Evolutionary conservation across 2,888 invertebrate genomes (phyloP).

Genomic region (Cryptus armator): DNA sequence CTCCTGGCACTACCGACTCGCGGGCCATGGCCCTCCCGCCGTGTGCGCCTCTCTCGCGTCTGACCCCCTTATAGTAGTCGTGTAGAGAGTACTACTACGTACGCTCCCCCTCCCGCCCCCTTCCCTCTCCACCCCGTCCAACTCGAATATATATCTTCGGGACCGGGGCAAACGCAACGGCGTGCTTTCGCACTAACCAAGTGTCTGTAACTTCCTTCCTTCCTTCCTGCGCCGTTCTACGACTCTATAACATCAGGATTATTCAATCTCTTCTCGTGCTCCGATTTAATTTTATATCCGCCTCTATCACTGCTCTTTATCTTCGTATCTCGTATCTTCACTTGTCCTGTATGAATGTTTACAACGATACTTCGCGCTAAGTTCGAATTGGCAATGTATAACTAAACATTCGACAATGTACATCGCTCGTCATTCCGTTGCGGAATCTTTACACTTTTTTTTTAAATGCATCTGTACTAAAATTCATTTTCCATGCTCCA

Average conservation of each 20-base stretch:
- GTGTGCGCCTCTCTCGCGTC: constrained; percentile 50
- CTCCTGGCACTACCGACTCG: constrained; percentile 56
- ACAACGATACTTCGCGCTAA: no score
- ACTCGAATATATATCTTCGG: constrained; percentile 57
- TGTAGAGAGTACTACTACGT: constrained; percentile 44
- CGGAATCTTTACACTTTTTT: neutral
- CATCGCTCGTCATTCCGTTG: neutral
- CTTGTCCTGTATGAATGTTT: no score
- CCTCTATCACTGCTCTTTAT: neutral
- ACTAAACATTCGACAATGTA: no score
- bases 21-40: constrained; percentile 60
- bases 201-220: constrained; percentile 62
- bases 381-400: no score
- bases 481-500: constrained; percentile 17
- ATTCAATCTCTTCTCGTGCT: constrained; percentile 50
- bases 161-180: constrained; percentile 39
- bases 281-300: constrained; percentile 34
- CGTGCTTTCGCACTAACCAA: constrained; percentile 62
- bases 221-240: constrained; percentile 19
- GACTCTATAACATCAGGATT: constrained; percentile 36
- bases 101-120: constrained; percentile 7
- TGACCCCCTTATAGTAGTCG: constrained; percentile 62
- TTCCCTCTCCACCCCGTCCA: constrained; percentile 4
- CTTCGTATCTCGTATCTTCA: neutral
- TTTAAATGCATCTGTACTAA: neutral